phyloP scores from a whole-genome alignment of 2,797 vertebrate species.

The Crenuchus spilurus region DNA sequence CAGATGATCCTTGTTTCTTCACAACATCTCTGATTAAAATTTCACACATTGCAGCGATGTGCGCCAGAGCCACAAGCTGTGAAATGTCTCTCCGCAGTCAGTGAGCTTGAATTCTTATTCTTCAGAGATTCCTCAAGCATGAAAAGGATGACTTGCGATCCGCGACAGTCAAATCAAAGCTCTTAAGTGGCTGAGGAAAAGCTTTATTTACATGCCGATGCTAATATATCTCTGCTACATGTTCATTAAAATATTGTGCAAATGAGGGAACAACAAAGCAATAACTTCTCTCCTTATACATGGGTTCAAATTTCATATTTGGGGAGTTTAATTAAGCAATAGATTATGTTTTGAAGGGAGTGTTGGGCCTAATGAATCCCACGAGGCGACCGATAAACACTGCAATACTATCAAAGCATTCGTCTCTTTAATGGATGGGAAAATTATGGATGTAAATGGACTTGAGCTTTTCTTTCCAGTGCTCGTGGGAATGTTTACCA shows the following conservation, averaged over 20 bases:
- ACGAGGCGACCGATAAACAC: slow-evolving; percentile 91
- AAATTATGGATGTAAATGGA: slow-evolving; percentile 93
- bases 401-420: slow-evolving; percentile 96
- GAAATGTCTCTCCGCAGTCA: slow-evolving; percentile 87
- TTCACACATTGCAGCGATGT: slow-evolving; percentile 96
- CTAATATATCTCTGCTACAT: slow-evolving; percentile 77
- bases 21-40: slow-evolving; percentile 98
- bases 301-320: slow-evolving; percentile 95
- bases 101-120: slow-evolving; percentile 83
- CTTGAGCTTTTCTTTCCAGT: slow-evolving; percentile 80
- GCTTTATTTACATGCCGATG: slow-evolving; percentile 85
- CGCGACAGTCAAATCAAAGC: slow-evolving; percentile 82
- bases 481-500: slow-evolving; percentile 82
- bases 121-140: slow-evolving; percentile 79
- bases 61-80: slow-evolving; percentile 90
- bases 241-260: slow-evolving; percentile 87
- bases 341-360: slow-evolving; percentile 98
- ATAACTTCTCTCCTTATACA: slow-evolving; percentile 88
- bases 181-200: slow-evolving; percentile 82
- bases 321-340: slow-evolving; percentile 98
- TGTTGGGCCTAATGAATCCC: slow-evolving; percentile 96
- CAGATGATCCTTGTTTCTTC: slow-evolving; percentile 92
- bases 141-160: slow-evolving; percentile 78
- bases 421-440: slow-evolving; percentile 96
- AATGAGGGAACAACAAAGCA: slow-evolving; percentile 85